Conservation (phyloP, 1,140 invertebrate species). For the Drosophila nannoptera region DNA sequence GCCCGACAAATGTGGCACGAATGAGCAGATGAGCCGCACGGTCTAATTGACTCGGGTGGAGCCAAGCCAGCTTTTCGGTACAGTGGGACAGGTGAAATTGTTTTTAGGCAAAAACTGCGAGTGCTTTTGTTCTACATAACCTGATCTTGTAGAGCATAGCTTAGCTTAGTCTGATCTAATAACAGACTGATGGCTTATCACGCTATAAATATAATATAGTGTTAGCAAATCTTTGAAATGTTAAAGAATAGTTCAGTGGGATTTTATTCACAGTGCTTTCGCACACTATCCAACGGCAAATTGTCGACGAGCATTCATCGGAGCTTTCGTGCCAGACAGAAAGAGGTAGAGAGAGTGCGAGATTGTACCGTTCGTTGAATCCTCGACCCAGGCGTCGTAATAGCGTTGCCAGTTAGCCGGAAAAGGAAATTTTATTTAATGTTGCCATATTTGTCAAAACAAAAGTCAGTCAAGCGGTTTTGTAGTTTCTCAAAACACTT, state of each 20-base stretch:
- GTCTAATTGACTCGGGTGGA: conserved; percentile 4
- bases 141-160: not conserved
- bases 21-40: conserved; percentile 34
- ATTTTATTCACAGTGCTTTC: not conserved
- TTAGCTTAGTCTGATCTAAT: not conserved
- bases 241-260: not conserved
- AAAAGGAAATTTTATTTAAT: not conserved
- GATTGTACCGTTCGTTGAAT: not conserved
- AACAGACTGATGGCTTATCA: not conserved
- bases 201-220: not conserved
- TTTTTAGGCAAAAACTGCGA: not conserved
- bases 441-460: no score
- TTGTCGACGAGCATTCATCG: conserved; percentile 12
- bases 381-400: not conserved
- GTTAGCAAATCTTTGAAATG: not conserved
- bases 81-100: not conserved
- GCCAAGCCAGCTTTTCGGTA: not conserved
- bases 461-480: no score
- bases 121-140: not conserved
- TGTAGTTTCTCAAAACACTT: no score
- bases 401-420: not conserved
- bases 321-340: conserved; percentile 16
- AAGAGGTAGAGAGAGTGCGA: not conserved
- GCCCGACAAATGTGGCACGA: conserved; percentile 60
- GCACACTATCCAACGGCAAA: conserved; percentile 6